phyloP scores from a whole-genome alignment of 2,888 invertebrate genomes.

The Brenthis daphne region DNA sequence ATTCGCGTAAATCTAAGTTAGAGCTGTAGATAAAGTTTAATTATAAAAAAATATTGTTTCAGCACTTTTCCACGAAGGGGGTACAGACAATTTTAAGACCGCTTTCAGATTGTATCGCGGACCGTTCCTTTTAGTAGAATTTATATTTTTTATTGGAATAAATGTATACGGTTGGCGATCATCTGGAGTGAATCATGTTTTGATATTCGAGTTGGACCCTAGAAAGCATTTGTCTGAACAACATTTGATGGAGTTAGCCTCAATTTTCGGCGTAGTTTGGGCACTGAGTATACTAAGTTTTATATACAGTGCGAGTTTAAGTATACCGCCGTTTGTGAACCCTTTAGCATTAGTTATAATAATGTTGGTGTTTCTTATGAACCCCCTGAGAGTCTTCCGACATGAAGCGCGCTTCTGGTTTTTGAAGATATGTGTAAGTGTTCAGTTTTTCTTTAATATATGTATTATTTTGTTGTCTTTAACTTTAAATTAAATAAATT shows the following conservation, averaged over 20 bases:
- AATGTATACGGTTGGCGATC: constrained; percentile 99
- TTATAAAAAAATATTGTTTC: constrained; percentile 51
- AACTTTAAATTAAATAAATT: not conserved
- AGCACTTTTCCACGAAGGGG: constrained; percentile 89
- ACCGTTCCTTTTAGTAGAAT: constrained; percentile 94
- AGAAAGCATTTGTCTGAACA: constrained; percentile 96
- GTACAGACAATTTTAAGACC: constrained; percentile 89
- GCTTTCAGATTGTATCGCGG: constrained; percentile 97
- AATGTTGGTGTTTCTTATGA: constrained; percentile 92
- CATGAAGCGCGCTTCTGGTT: constrained; percentile 98
- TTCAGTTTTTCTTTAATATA: constrained; percentile 27
- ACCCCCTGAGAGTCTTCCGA: constrained; percentile 95
- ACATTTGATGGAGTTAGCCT: constrained; percentile 96
- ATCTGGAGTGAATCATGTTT: constrained; percentile 98
- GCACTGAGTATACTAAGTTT: constrained; percentile 93
- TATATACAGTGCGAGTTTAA: constrained; percentile 88
- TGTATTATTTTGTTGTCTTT: not conserved
- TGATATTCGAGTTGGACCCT: constrained; percentile 98
- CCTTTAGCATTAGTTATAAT: constrained; percentile 92
- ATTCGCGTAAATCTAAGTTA: not conserved
- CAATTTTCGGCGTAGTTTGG: constrained; percentile 97
- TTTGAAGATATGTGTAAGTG: constrained; percentile 91
- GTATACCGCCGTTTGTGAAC: constrained; percentile 95
- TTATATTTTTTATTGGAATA: constrained; percentile 96
- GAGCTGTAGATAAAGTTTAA: not conserved